These are phyloP conservation scores for Phyllotreta striolata DNA, from an alignment of 2,888 invertebrate genomes.

Conservation along the genomic window DNA sequence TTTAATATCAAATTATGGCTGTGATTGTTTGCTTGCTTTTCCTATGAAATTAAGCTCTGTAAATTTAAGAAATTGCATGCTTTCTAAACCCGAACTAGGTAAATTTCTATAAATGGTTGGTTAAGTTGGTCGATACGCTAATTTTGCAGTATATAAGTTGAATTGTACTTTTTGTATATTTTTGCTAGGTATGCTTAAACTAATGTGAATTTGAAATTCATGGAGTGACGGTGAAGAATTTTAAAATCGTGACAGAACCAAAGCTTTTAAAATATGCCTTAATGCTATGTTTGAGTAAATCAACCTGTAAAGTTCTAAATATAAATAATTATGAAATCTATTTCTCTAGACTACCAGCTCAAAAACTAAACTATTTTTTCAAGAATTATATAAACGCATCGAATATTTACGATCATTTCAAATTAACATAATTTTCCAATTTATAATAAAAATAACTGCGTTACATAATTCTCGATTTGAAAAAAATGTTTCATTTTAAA, in stretches of 20 bases:
- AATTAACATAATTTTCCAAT: background rate
- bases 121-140: too few species aligned
- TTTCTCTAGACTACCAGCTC: conserved; percentile 15
- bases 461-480: background rate
- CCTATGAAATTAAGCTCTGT: conserved; percentile 20
- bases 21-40: conserved; percentile 5
- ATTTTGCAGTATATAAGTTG: too few species aligned
- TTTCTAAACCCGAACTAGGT: conserved; percentile 18
- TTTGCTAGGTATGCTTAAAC: background rate
- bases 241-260: conserved; percentile 3
- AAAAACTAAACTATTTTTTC: conserved; percentile 9
- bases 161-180: background rate
- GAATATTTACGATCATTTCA: background rate
- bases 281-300: conserved; percentile 13
- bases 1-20: background rate
- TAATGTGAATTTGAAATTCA: background rate
- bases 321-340: conserved; percentile 10
- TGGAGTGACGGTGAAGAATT: background rate
- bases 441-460: background rate
- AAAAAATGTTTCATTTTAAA: conserved; percentile 13
- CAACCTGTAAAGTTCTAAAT: conserved; percentile 18
- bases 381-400: background rate
- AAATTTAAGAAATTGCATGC: conserved; percentile 23
- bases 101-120: too few species aligned
- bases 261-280: conserved; percentile 16